Evolutionary conservation across 1,140 invertebrate genomes (phyloP), one percentile per base, ranked within the genome.

Genomic region (Drosophila watanabei): DNA sequence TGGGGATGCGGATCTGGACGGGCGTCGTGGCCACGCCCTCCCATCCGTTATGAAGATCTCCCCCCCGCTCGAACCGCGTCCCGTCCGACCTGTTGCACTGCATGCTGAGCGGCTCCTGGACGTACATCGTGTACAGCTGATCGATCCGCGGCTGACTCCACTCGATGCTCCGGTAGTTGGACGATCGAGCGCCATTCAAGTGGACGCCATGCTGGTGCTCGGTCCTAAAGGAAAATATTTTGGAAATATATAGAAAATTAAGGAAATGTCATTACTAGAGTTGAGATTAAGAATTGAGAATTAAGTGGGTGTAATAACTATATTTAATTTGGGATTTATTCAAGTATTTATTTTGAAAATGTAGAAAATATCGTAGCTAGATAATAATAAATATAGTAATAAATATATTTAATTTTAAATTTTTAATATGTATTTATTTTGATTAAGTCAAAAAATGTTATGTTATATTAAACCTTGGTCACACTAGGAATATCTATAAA

Each of bases 71-170:
- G 43, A 98, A 98, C 82, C 98, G 94, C 57, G 95, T 95, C 14
- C 98, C 98, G 82, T 97, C 96, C 5, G 97, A 98, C 88, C 96
- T 95, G 93, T 99, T 99, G 92, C 98, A 99, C 91, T 99, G 98
- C 97, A 99, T 98, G 54, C 98, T 98, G 51, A 99, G 95, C 24
- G 98, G 97, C 4, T 98, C 96, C 77, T 96, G 95, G n/a, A 95
- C 94, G 91, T 98, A 99, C 14, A 99, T 95, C 59, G 96, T 95
- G 32, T 96, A 94, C 32, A 99, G 94, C 16, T 98, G 94, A 48
- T 95, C 93, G 0, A 96, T 94, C 24, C 97, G 95, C 45, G 97
- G 94, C 54, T 96, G 96, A 10, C 95, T 98, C 98, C 98, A 99
- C 18, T 96, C 94, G 52, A 99, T 97, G 5, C 95, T 94, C 43